Evolutionary conservation across 2,797 vertebrate genomes (phyloP).

Genomic region (Acanthis flammea): DNA sequence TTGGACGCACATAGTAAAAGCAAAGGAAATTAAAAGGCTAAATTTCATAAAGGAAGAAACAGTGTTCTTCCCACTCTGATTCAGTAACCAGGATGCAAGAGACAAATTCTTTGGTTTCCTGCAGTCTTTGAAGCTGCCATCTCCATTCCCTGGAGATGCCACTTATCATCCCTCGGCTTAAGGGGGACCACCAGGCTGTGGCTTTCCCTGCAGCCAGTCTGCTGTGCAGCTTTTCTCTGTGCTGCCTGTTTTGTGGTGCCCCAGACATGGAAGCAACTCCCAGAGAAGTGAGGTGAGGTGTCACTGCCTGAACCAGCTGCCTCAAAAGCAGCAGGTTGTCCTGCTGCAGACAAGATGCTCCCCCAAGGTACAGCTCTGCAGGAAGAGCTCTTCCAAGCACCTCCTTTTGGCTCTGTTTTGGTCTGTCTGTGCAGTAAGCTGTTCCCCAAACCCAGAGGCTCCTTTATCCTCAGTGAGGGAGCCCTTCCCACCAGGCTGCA

Average conservation of each 20-base stretch:
- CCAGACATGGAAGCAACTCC: neutral
- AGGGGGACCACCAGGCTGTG: neutral
- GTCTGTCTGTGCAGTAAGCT: neutral
- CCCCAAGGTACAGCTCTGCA: neutral
- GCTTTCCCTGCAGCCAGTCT: neutral
- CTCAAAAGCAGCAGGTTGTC: neutral
- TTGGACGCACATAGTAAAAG: neutral
- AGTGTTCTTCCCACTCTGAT: neutral
- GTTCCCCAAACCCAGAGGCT: neutral
- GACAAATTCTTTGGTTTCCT: neutral
- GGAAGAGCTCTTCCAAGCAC: neutral
- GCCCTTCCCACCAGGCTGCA: neutral
- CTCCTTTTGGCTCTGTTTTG: neutral
- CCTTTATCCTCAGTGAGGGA: neutral
- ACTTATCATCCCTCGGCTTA: neutral
- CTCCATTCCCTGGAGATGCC: neutral
- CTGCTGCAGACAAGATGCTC: neutral
- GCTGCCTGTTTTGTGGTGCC: neutral
- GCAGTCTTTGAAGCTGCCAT: neutral
- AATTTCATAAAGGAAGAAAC: neutral
- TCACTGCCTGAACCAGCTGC: neutral
- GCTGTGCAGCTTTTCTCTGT: neutral
- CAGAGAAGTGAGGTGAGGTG: neutral
- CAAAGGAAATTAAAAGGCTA: conserved; percentile 34
- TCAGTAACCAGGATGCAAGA: neutral